Evolutionary conservation across 2,113 vertebrate species (phyloP).

Genomic region (Notechis scutatus): DNA sequence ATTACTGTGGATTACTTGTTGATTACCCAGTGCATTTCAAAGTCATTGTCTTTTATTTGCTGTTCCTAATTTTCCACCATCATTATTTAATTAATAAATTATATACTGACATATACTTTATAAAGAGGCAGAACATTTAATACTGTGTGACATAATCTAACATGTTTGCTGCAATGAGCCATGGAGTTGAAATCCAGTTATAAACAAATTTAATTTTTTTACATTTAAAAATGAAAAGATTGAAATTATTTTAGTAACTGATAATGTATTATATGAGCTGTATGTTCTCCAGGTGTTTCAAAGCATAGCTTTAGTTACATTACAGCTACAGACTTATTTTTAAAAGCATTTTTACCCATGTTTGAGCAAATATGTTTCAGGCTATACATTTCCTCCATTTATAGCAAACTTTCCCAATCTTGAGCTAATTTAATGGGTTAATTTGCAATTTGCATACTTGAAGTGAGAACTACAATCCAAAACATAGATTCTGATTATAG

Average conservation of each 20-base stretch:
- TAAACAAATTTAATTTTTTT: not conserved
- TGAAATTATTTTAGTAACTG: not conserved
- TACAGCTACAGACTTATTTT: not conserved
- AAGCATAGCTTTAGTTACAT: not conserved
- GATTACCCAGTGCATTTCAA: not conserved
- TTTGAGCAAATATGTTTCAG: not conserved
- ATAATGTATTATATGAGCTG: not conserved
- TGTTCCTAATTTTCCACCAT: not conserved
- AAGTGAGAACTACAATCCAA: not conserved
- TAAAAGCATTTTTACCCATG: not conserved
- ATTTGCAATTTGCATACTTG: not conserved
- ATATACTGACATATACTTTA: not conserved
- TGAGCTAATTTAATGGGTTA: not conserved
- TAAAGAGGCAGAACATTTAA: not conserved
- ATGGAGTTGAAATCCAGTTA: not conserved
- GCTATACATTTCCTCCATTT: not conserved
- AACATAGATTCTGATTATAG: not conserved
- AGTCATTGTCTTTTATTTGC: not conserved
- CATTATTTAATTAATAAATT: not conserved
- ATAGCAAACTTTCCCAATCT: not conserved
- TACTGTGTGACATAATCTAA: not conserved
- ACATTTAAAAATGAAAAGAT: not conserved
- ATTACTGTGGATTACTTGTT: not conserved
- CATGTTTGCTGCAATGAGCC: not conserved
- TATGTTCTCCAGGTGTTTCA: not conserved